These are phyloP conservation scores for Tylochromis polylepis DNA, from an alignment of 2,113 vertebrate species.

Conservation along the genomic window DNA sequence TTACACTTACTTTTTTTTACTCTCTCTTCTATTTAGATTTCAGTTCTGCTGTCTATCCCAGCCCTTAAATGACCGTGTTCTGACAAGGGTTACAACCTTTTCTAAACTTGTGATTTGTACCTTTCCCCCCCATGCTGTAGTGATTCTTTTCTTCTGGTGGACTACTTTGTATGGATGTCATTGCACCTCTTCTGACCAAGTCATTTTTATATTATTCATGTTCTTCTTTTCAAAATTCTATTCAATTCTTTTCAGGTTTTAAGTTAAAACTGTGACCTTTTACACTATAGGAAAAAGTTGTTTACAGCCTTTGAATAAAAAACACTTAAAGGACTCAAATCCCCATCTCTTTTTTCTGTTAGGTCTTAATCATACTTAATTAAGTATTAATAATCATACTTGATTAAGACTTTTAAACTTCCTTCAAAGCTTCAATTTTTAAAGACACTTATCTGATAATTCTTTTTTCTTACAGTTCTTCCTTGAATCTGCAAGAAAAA, in stretches of 20 bases:
- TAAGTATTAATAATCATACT: background rate
- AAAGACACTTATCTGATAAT: background rate
- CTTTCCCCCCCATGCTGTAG: background rate
- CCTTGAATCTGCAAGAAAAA: background rate
- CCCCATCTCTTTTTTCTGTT: background rate
- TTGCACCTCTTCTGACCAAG: conserved; percentile 15
- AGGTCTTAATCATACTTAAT: background rate
- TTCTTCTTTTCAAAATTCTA: background rate
- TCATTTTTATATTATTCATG: conserved; percentile 12
- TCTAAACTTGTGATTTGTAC: background rate
- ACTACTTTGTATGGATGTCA: conserved; percentile 35
- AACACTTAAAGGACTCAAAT: conserved; percentile 17
- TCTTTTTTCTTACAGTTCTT: background rate
- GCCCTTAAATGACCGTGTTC: background rate
- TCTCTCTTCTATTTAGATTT: conserved; percentile 25
- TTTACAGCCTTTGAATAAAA: conserved; percentile 71
- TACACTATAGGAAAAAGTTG: conserved; percentile 66
- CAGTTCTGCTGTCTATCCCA: background rate
- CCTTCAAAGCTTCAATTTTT: background rate
- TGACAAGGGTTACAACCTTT: background rate
- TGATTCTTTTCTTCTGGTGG: conserved; percentile 7
- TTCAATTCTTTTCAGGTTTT: background rate
- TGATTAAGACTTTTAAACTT: background rate
- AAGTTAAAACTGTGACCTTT: conserved; percentile 65
- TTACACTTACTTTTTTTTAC: conserved; percentile 23